Percentiles rank a stretch among this genome's conserved stretches.
Conservation (phyloP, 2,113 vertebrate genomes). For the Myanophis thanlyinensis region DNA sequence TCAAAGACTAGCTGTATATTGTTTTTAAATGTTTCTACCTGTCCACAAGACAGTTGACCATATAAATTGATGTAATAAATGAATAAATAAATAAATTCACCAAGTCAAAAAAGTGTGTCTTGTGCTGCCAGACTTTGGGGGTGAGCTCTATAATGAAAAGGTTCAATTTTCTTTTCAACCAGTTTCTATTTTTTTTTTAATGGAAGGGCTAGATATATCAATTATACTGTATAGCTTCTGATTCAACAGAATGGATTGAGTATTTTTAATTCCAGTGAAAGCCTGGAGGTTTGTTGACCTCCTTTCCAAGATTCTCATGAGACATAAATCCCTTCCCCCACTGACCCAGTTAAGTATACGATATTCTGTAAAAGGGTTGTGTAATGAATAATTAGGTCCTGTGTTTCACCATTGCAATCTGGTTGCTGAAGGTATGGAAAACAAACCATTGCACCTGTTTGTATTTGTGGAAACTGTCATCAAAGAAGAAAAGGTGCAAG, state of each 20-base stretch:
- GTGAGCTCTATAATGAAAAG: not conserved
- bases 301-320: not conserved
- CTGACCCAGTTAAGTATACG: not conserved
- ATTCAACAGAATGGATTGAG: not conserved
- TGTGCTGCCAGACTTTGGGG: not conserved
- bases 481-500: not conserved
- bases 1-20: not conserved
- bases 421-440: not conserved
- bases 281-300: not conserved
- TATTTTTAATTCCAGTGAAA: not conserved
- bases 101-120: not conserved
- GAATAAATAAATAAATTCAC: not conserved
- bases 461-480: not conserved
- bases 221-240: not conserved
- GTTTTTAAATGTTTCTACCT: not conserved
- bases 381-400: not conserved
- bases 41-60: not conserved
- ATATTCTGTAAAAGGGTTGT: not conserved
- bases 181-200: not conserved
- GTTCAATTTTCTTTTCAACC: not conserved
- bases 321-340: not conserved
- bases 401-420: not conserved
- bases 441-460: not conserved
- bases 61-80: not conserved
- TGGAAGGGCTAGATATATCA: not conserved